phyloP scores from a whole-genome alignment of 2,113 vertebrate species.

The Miniopterus natalensis region DNA sequence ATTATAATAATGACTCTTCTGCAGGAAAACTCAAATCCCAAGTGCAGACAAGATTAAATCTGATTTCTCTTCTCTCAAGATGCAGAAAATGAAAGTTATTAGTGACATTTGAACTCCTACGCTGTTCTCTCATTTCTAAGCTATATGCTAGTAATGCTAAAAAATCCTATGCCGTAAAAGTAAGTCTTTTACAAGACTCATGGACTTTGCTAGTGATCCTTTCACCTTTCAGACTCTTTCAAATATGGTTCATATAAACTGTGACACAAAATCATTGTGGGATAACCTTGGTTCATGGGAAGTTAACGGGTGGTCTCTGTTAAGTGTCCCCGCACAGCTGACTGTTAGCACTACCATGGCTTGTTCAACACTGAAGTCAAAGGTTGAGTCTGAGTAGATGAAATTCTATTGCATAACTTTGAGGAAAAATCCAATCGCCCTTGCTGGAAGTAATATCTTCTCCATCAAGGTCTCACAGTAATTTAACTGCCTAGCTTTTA shows the following conservation, averaged over 20 bases:
- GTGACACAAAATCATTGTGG: constrained; percentile 75
- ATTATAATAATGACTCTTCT: constrained; percentile 64
- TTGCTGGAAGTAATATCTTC: neutral
- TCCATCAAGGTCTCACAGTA: neutral
- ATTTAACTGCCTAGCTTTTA: neutral
- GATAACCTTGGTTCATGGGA: constrained; percentile 63
- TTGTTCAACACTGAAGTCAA: constrained; percentile 59
- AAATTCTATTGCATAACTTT: constrained; percentile 54
- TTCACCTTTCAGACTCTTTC: constrained; percentile 72
- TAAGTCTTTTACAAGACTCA: constrained; percentile 69
- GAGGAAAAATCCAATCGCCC: neutral
- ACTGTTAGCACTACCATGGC: neutral
- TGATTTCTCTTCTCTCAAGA: constrained; percentile 58
- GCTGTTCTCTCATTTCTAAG: constrained; percentile 52
- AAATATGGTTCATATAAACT: constrained; percentile 70
- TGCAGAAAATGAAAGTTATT: constrained; percentile 76
- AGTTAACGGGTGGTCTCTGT: constrained; percentile 53
- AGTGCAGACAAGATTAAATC: constrained; percentile 57
- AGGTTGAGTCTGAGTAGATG: constrained; percentile 28
- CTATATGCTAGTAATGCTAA: constrained; percentile 55
- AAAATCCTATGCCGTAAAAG: constrained; percentile 49
- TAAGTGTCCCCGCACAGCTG: constrained; percentile 42
- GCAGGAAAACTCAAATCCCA: neutral
- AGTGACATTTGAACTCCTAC: constrained; percentile 68
- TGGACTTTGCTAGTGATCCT: constrained; percentile 50